Evolutionary conservation across 2,113 vertebrate genomes (phyloP).

Genomic region (Prunella fulvescens): DNA sequence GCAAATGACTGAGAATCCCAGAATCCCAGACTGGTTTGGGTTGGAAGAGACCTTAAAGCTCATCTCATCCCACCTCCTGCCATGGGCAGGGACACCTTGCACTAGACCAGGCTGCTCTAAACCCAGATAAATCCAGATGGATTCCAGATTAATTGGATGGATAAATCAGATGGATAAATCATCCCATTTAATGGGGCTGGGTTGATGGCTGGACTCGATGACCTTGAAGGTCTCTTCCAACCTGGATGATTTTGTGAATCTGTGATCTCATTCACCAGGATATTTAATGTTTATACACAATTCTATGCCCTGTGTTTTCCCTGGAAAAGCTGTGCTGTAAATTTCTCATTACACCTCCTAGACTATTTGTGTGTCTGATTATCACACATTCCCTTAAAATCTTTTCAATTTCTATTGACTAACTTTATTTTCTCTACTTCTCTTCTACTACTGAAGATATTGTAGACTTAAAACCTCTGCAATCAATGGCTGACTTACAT

Average conservation of each 20-base stretch:
- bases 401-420: neutral
- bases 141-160: neutral
- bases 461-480: neutral
- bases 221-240: neutral
- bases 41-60: neutral
- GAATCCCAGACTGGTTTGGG: neutral
- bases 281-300: neutral
- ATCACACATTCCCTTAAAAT: neutral
- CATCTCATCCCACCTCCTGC: neutral
- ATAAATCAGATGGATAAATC: neutral
- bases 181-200: neutral
- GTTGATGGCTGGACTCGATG: neutral
- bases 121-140: neutral
- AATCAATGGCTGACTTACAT: neutral
- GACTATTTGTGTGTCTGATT: neutral
- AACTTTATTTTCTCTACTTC: neutral
- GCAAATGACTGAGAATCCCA: neutral
- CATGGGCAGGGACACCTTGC: neutral
- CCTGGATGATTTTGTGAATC: neutral
- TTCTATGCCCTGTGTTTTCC: neutral
- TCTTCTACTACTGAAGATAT: neutral
- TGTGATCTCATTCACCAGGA: neutral
- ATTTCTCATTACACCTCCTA: neutral
- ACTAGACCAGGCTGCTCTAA: rapidly evolving
- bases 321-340: neutral